Percentiles rank a stretch among this genome's conserved stretches.
These are phyloP conservation scores for Yponomeuta malinellus DNA, from an alignment of 2,888 invertebrate species.

Conservation along the genomic window DNA sequence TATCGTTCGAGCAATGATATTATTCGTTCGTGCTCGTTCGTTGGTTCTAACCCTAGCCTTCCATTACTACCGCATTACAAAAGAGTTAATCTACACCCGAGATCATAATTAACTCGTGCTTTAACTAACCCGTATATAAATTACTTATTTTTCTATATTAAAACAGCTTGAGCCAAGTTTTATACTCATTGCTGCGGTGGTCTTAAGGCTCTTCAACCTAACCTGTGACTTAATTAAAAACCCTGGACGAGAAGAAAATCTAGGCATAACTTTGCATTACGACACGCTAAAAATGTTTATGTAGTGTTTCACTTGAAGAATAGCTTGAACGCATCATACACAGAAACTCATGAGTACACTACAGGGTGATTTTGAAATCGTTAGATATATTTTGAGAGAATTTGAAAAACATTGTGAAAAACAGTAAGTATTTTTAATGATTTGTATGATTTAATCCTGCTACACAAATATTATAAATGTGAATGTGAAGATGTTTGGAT, in stretches of 20 bases:
- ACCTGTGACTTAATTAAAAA: neutral
- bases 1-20: neutral
- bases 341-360: neutral
- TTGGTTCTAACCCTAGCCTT: neutral
- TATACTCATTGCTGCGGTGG: neutral
- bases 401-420: too few relatives aligned
- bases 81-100: slow-evolving; percentile 28
- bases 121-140: slow-evolving; percentile 6
- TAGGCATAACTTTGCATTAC: neutral
- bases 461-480: too few relatives aligned
- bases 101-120: slow-evolving; percentile 16
- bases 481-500: too few relatives aligned
- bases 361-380: too few relatives aligned
- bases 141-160: slow-evolving; percentile 5
- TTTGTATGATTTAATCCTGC: too few relatives aligned
- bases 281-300: neutral
- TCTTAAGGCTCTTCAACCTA: neutral
- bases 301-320: neutral
- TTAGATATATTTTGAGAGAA: too few relatives aligned
- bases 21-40: neutral
- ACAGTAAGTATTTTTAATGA: too few relatives aligned
- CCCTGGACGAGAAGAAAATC: neutral
- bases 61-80: slow-evolving; percentile 34
- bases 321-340: neutral
- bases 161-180: neutral